Percentiles rank a stretch among this genome's conserved stretches.
phyloP scores from a whole-genome alignment of 2,797 vertebrate genomes.

The Amphiprion clarkii region DNA sequence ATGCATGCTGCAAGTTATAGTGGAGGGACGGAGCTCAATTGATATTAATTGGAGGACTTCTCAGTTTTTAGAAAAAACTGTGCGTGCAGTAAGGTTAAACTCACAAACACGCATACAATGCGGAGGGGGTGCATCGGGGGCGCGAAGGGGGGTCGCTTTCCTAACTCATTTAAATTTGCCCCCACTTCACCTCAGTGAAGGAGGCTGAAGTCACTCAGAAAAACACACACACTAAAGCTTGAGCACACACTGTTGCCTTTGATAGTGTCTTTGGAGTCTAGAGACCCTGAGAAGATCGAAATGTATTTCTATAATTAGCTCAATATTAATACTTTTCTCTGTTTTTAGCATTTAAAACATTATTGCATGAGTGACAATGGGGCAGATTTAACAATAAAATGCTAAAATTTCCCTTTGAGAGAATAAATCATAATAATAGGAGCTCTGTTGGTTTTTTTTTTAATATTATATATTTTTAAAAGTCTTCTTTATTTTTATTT shows the following conservation, averaged over 20 bases:
- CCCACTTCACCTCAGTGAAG: slow-evolving; percentile 84
- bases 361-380: neutral
- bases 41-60: slow-evolving; percentile 5
- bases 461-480: neutral
- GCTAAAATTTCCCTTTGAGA: neutral
- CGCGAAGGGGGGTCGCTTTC: slow-evolving; percentile 55
- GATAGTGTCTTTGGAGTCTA: slow-evolving; percentile 26
- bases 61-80: neutral
- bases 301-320: neutral
- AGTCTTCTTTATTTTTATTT: neutral
- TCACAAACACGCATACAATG: slow-evolving; percentile 44
- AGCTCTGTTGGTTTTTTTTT: neutral
- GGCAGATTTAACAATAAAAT: neutral
- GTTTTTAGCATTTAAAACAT: slow-evolving; percentile 4
- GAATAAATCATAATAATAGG: neutral
- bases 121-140: neutral
- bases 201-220: slow-evolving; percentile 74
- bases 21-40: neutral
- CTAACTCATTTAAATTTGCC: slow-evolving; percentile 83
- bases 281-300: neutral
- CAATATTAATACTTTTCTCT: neutral
- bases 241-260: slow-evolving; percentile 58
- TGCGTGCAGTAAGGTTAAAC: neutral
- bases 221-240: slow-evolving; percentile 73
- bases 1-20: slow-evolving; percentile 12